These are phyloP conservation scores for Turritopsis dohrnii DNA, from an alignment of 30 jellyfish, hydroid and myxozoan genomes.

Conservation along the genomic window DNA sequence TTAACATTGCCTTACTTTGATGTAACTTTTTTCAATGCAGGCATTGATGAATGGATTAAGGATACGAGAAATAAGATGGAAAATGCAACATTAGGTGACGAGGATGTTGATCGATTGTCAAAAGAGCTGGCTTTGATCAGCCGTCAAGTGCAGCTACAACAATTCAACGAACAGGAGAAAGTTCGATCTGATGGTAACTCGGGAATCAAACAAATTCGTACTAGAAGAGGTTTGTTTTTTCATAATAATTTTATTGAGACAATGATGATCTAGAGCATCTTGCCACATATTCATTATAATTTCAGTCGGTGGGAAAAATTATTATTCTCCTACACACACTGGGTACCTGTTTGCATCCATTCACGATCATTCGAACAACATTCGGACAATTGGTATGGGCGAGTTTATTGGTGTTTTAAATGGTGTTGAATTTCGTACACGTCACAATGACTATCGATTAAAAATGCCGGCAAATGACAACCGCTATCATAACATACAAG, in stretches of 20 bases:
- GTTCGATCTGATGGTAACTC: conserved; percentile 21
- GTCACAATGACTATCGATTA: conserved; percentile 69
- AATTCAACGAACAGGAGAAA: conserved; percentile 15
- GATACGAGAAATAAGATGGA: neutral
- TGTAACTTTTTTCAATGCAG: neutral
- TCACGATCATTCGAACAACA: conserved; percentile 61
- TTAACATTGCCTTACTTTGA: too few relatives aligned
- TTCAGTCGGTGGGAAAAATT: conserved; percentile 30
- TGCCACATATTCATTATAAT: neutral
- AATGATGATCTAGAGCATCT: neutral
- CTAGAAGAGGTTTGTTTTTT: conserved; percentile 11
- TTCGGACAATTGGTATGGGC: conserved; percentile 63
- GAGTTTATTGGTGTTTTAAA: conserved; percentile 61
- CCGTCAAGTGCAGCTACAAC: conserved; percentile 28
- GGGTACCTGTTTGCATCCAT: conserved; percentile 47
- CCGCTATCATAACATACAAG: neutral
- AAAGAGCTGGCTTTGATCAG: neutral
- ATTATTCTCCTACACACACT: conserved; percentile 44
- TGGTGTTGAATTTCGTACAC: conserved; percentile 74
- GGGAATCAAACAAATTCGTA: conserved; percentile 17
- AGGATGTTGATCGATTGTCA: neutral
- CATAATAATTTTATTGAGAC: neutral
- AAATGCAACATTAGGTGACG: conserved; percentile 1
- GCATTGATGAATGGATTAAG: neutral
- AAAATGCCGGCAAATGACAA: conserved; percentile 26